Evolutionary conservation across 2,113 vertebrate genomes (phyloP).

Genomic region (Anoura caudifer): DNA sequence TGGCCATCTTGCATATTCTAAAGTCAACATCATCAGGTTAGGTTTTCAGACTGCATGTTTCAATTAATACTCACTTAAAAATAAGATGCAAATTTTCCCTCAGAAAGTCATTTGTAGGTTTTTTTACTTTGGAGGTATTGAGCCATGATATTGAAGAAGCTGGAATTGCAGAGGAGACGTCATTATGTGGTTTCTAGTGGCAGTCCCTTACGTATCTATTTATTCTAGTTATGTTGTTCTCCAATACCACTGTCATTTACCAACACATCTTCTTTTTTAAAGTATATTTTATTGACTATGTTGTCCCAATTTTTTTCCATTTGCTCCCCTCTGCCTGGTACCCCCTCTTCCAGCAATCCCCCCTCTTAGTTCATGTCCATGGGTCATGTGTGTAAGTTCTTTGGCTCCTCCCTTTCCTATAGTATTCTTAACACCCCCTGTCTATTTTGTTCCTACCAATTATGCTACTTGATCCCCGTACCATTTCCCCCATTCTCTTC

Average conservation of each 20-base stretch:
- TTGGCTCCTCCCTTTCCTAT: too few relatives aligned
- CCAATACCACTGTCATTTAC: neutral
- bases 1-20: rapidly evolving
- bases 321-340: too few relatives aligned
- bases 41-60: neutral
- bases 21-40: neutral
- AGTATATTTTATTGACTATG: too few relatives aligned
- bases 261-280: too few relatives aligned
- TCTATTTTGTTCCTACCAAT: too few relatives aligned
- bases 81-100: neutral
- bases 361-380: too few relatives aligned
- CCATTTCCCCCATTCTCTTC: too few relatives aligned
- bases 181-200: neutral
- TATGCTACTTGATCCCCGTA: too few relatives aligned
- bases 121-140: neutral
- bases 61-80: neutral
- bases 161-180: neutral
- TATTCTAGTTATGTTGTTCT: neutral
- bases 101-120: neutral
- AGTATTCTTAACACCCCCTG: too few relatives aligned
- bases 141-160: neutral
- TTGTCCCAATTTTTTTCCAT: too few relatives aligned
- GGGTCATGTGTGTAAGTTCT: too few relatives aligned
- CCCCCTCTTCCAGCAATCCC: too few relatives aligned
- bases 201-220: rapidly evolving